phyloP scores from a whole-genome alignment of 2,888 invertebrate species.

The Aporophyla nigra region DNA sequence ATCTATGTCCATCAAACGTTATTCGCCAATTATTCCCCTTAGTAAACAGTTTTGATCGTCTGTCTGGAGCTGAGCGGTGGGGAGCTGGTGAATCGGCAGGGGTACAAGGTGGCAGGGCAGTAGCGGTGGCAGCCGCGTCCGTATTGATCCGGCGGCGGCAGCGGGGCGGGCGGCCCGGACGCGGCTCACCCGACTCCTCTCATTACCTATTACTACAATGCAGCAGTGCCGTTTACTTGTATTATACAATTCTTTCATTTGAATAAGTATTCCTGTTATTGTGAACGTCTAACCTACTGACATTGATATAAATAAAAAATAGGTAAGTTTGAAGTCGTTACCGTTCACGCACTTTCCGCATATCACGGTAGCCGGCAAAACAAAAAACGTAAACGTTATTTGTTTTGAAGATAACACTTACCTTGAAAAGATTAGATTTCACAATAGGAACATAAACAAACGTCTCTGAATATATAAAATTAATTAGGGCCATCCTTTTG shows the following conservation, averaged over 20 bases:
- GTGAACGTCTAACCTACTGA: constrained; percentile 51
- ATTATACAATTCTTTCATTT: constrained; percentile 39
- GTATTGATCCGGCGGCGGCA: constrained; percentile 76
- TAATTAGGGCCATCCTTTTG: constrained; percentile 16
- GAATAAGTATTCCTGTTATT: constrained; percentile 29
- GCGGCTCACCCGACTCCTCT: constrained; percentile 76
- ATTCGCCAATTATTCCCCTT: constrained; percentile 9
- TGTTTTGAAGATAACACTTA: constrained; percentile 45
- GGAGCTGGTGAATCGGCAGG: constrained; percentile 76
- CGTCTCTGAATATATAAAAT: neutral
- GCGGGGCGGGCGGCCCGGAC: constrained; percentile 69
- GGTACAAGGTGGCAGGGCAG: constrained; percentile 77
- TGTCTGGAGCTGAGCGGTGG: constrained; percentile 66
- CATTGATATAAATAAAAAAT: constrained; percentile 52
- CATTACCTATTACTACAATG: constrained; percentile 69
- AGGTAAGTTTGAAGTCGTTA: constrained; percentile 48
- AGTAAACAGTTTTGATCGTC: constrained; percentile 55
- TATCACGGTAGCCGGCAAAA: constrained; percentile 8
- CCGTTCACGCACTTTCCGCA: constrained; percentile 33
- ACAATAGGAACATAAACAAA: constrained; percentile 21
- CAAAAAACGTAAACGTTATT: constrained; percentile 16
- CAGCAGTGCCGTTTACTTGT: constrained; percentile 63
- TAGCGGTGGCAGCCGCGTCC: constrained; percentile 71
- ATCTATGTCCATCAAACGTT: neutral
- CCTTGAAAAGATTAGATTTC: constrained; percentile 32